A percentile compares a stretch with the other conserved stretches of the same genome.
phyloP scores from a whole-genome alignment of 1,140 invertebrate species.

The Macrobrachium nipponense region DNA sequence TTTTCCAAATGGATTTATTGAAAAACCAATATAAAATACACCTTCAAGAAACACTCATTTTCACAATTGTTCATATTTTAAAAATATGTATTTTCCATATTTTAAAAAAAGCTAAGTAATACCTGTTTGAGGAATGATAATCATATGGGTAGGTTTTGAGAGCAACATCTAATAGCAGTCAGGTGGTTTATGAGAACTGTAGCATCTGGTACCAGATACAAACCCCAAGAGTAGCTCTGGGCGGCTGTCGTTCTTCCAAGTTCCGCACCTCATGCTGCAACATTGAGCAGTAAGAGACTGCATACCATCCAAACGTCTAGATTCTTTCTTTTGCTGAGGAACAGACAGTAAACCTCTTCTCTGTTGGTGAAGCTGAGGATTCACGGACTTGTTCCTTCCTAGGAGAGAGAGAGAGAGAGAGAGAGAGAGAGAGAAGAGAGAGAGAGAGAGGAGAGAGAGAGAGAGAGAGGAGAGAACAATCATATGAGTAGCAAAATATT shows the following conservation, averaged over 20 bases:
- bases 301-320: slow-evolving; percentile 71
- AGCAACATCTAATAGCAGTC: slow-evolving; percentile 45
- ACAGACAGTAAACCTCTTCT: slow-evolving; percentile 39
- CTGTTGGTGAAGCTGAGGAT: slow-evolving; percentile 41
- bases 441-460: too few species aligned
- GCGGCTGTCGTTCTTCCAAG: slow-evolving; percentile 73
- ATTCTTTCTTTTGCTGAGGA: slow-evolving; percentile 37
- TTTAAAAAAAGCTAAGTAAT: slow-evolving; percentile 53
- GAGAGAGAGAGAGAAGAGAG: too few species aligned
- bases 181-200: slow-evolving; percentile 56
- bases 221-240: slow-evolving; percentile 52
- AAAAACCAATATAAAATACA: too few species aligned
- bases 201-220: slow-evolving; percentile 63
- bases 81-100: too few species aligned
- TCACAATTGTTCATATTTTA: too few species aligned
- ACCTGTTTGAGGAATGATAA: slow-evolving; percentile 61
- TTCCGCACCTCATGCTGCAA: slow-evolving; percentile 80
- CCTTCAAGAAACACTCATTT: too few species aligned
- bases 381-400: slow-evolving; percentile 37
- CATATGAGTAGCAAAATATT: too few species aligned
- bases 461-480: too few species aligned
- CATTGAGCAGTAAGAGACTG: slow-evolving; percentile 81
- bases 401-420: background rate
- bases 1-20: too few species aligned
- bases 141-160: slow-evolving; percentile 58